Evolutionary conservation across 1,140 invertebrate genomes (phyloP), one percentile per base, ranked within the genome.

Genomic region (Steinernema feltiae): DNA sequence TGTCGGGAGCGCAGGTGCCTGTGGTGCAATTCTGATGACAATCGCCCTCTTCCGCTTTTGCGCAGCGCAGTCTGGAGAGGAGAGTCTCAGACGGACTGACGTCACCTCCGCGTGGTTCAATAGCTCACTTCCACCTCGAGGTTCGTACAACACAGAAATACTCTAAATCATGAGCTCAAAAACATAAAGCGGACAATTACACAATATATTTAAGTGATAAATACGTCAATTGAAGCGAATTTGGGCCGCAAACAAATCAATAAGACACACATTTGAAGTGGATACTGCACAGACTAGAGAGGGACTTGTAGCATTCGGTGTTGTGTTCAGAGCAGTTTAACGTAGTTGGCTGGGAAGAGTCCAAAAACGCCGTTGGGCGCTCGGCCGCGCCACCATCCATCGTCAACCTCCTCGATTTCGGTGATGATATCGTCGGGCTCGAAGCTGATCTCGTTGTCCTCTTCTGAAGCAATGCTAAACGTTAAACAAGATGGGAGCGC

Each of bases 321-420:
- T 21, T 3, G 53, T 15, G 24, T 3, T 72, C 35, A 75, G 29
- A 72, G 3, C 12, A 94, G 89, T 88, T 96, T 92, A 30, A 97
- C 94, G 88, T 96, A 97, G 89, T 97, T 97, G 76, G 95, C 93
- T 48, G 95, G 95, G 88, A 97, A 98, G 75, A 98, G 91, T 31
- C 85, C 83, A 87, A 92, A 94, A 41, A 90, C 90, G 69, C 94
- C 94, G 85, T 92, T 90, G 0, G 93, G 93, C 15, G 91, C 92
- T 32, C 93, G 89, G 29, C 95, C 95, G 87, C 95, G 93, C 94
- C 95, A 98, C 95, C 95, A 98, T 31, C 94, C 94, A 80, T 93
- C 92, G 88, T 97, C 94, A 76, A 97, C 93, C 87, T 93, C 91
- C 85, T 97, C 94, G 81, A 97, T 88, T 87, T 96, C 92, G 0